These are phyloP conservation scores for Vipera ursinii DNA, from an alignment of 2,797 vertebrate species.

Conservation along the genomic window DNA sequence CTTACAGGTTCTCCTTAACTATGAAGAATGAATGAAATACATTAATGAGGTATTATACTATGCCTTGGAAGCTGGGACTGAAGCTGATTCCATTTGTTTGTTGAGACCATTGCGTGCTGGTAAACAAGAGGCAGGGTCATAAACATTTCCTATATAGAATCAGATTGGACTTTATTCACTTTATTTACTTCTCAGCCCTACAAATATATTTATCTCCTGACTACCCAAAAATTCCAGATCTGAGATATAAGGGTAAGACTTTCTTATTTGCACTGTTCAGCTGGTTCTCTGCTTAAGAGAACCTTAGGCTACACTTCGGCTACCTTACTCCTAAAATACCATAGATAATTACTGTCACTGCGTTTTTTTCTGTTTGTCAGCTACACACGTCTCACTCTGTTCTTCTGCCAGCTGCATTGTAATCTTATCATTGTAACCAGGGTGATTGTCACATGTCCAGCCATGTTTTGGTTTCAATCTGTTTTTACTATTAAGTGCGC, in stretches of 20 bases:
- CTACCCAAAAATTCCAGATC: background rate
- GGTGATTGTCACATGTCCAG: too few relatives aligned
- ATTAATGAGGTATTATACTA: background rate
- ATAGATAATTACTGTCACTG: too few relatives aligned
- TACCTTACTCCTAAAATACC: background rate
- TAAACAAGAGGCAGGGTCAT: background rate
- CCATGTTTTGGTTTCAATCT: too few relatives aligned
- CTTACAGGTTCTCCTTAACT: background rate
- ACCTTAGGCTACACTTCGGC: background rate
- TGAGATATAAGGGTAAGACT: background rate
- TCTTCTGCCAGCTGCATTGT: too few relatives aligned
- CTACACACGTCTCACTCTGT: too few relatives aligned
- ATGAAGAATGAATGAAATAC: background rate
- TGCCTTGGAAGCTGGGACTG: background rate
- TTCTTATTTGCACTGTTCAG: background rate
- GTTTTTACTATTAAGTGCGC: too few relatives aligned
- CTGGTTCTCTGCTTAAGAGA: background rate
- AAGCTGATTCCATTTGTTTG: background rate
- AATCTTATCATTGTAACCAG: too few relatives aligned
- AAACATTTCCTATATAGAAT: background rate
- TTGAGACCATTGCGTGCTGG: background rate
- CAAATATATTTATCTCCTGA: background rate
- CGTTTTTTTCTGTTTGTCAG: too few relatives aligned
- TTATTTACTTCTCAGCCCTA: background rate
- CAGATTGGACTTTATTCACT: background rate